These are phyloP conservation scores for Burhinus oedicnemus DNA, from an alignment of 2,113 vertebrate species.

Conservation along the genomic window DNA sequence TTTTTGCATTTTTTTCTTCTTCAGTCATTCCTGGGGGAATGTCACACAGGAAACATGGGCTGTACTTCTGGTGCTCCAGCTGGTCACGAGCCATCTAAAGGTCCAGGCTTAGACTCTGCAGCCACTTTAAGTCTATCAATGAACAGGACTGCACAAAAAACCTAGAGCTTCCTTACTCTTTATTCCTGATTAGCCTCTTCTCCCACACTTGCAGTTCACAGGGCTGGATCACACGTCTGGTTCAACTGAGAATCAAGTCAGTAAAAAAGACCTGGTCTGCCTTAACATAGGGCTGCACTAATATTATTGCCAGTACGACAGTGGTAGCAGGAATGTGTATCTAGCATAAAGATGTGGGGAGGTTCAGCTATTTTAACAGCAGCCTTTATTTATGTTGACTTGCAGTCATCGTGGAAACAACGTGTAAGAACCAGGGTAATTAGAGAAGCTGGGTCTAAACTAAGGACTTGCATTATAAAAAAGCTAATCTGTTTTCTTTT, in stretches of 20 bases:
- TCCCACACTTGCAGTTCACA: accelerated
- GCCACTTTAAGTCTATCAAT: not conserved
- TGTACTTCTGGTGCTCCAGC: not conserved
- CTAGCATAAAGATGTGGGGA: not conserved
- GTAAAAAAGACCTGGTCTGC: not conserved
- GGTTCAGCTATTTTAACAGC: not conserved
- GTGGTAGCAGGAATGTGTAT: not conserved
- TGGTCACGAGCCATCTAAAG: not conserved
- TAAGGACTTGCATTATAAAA: not conserved
- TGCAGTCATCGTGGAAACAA: not conserved
- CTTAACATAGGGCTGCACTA: not conserved
- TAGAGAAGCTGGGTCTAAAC: not conserved
- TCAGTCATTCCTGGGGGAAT: not conserved
- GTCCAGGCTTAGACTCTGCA: not conserved
- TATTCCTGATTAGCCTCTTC: not conserved
- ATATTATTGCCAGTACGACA: not conserved
- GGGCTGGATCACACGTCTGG: not conserved
- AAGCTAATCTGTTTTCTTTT: not conserved
- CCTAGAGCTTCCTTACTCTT: not conserved
- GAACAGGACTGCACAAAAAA: not conserved
- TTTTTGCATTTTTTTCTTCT: not conserved
- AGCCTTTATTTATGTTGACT: not conserved
- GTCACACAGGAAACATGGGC: not conserved
- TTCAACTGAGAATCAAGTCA: not conserved
- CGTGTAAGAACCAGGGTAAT: not conserved